These are phyloP conservation scores for Conomelus anceps DNA, from an alignment of 2,888 invertebrate genomes.

Conservation along the genomic window DNA sequence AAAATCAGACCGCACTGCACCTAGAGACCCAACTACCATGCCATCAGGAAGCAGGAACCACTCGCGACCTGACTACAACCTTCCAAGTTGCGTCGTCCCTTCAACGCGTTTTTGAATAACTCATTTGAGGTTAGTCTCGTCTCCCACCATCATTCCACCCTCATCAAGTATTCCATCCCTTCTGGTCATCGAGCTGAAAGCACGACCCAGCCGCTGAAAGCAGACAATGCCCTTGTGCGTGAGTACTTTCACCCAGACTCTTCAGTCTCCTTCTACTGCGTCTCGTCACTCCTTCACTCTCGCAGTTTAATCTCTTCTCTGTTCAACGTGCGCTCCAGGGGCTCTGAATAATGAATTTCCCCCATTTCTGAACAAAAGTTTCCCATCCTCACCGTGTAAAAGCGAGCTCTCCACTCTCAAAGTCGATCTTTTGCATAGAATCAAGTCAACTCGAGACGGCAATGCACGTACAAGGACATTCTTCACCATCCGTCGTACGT, in stretches of 20 bases:
- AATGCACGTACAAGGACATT: background rate
- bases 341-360: conserved; percentile 10
- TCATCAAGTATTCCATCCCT: conserved; percentile 13
- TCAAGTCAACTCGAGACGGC: background rate
- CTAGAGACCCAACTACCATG: no score
- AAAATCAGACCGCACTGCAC: background rate
- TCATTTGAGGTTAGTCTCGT: background rate
- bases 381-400: background rate
- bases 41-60: background rate
- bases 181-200: conserved; percentile 1
- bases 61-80: background rate
- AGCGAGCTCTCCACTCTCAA: background rate
- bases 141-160: background rate
- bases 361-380: background rate
- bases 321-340: background rate
- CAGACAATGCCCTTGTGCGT: conserved; percentile 10
- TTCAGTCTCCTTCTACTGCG: background rate
- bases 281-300: background rate
- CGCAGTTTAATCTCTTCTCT: background rate
- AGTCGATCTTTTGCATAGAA: background rate
- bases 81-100: background rate
- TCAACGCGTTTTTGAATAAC: conserved; percentile 1
- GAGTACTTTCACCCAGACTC: background rate
- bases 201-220: background rate
- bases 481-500: background rate